Conservation (phyloP, 2,888 invertebrate genomes). For the Leistus spinibarbis region DNA sequence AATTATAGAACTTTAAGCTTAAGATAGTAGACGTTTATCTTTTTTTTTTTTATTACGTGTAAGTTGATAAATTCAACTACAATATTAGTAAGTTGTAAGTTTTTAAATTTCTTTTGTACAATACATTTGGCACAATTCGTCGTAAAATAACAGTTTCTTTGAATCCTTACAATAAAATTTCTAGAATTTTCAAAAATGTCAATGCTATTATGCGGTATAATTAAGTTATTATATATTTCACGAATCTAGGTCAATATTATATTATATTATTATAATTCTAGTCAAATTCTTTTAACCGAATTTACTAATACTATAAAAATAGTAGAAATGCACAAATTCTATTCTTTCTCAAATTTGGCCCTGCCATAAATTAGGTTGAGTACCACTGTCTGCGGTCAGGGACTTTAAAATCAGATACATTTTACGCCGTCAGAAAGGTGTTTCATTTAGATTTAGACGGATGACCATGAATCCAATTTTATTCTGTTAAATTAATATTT, state of each 20-base stretch:
- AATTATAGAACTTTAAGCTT: no score
- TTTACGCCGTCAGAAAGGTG: background rate
- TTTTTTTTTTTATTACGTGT: constrained; percentile 20
- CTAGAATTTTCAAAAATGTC: background rate
- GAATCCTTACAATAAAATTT: background rate
- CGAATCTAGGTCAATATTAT: background rate
- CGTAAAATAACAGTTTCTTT: no score
- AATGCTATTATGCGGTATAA: background rate
- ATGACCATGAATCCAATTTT: background rate
- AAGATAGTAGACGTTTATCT: constrained; percentile 1
- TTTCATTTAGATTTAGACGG: background rate
- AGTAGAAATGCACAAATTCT: no score
- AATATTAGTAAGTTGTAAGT: background rate
- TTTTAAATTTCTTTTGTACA: background rate
- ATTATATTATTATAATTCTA: no score
- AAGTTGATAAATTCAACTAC: constrained; percentile 1
- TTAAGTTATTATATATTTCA: background rate
- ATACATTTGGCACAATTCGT: background rate
- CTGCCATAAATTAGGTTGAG: no score
- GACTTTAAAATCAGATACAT: background rate
- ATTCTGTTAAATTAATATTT: background rate
- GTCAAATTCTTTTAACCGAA: no score
- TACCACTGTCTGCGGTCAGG: no score
- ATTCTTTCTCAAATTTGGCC: no score
- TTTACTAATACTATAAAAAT: no score